phyloP scores from a whole-genome alignment of 2,113 vertebrate genomes.

The Psittacula cyanocephala region DNA sequence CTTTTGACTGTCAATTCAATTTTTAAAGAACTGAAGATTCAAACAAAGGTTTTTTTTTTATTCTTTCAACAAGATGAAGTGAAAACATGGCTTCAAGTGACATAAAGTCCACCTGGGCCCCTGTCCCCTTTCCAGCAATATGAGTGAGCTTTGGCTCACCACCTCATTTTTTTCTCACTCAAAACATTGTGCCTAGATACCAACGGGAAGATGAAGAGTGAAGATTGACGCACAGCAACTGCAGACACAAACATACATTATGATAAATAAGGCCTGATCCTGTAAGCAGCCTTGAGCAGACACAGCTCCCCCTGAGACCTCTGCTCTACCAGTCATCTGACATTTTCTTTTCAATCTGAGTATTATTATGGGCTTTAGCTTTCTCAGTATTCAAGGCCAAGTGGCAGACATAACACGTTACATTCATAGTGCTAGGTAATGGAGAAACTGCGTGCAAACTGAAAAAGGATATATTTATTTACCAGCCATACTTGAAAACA shows the following conservation, averaged over 20 bases:
- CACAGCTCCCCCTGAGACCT: not conserved
- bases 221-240: conserved; percentile 23
- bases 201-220: not conserved
- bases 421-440: not conserved
- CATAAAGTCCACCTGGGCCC: not conserved
- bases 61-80: not conserved
- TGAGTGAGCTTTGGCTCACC: not conserved
- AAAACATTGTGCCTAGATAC: not conserved
- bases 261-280: not conserved
- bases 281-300: not conserved
- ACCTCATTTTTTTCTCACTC: not conserved
- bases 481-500: not conserved
- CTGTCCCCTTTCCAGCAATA: not conserved
- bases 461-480: not conserved
- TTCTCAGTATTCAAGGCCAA: not conserved
- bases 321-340: not conserved
- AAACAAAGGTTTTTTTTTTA: accelerated
- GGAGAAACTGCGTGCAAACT: not conserved
- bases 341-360: not conserved
- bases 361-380: not conserved
- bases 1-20: conserved; percentile 32
- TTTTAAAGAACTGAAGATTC: conserved; percentile 26
- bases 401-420: not conserved
- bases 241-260: not conserved
- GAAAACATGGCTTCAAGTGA: not conserved